These are phyloP conservation scores for Scortum barcoo DNA, from an alignment of 2,113 vertebrate species.

Conservation along the genomic window DNA sequence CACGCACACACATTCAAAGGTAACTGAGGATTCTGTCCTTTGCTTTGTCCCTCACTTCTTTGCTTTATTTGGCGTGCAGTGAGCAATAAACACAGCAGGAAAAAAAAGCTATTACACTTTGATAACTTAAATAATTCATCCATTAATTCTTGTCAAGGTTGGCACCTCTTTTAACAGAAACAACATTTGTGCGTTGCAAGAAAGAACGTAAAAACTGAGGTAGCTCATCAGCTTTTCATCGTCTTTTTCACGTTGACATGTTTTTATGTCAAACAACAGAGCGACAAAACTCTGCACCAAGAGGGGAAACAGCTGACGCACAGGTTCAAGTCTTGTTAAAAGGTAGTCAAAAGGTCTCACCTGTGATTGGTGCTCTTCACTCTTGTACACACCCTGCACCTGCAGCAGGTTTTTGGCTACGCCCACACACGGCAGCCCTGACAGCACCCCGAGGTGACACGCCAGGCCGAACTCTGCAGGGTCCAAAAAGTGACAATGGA, in stretches of 20 bases:
- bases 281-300: neutral
- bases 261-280: neutral
- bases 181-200: neutral
- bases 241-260: neutral
- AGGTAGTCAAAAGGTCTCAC: slow-evolving; percentile 75
- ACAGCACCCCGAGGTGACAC: slow-evolving; percentile 93
- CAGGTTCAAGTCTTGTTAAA: neutral
- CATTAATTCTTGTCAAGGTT: neutral
- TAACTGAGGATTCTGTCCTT: slow-evolving; percentile 47
- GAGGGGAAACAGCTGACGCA: neutral
- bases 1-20: neutral
- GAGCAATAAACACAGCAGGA: neutral
- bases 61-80: slow-evolving; percentile 13
- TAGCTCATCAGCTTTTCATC: neutral
- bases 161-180: neutral
- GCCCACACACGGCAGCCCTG: slow-evolving; percentile 90
- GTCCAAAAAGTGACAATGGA: neutral
- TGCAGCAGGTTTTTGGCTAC: slow-evolving; percentile 97
- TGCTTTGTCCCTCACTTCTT: slow-evolving; percentile 33
- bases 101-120: slow-evolving; percentile 24
- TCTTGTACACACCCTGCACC: slow-evolving; percentile 89
- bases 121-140: slow-evolving; percentile 47
- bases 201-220: neutral
- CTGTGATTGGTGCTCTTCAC: slow-evolving; percentile 87
- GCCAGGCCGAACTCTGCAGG: slow-evolving; percentile 92